Percentiles rank a stretch among this genome's conserved stretches.
Conservation (phyloP, 2,113 vertebrate species). For the Spheniscus mendiculus region DNA sequence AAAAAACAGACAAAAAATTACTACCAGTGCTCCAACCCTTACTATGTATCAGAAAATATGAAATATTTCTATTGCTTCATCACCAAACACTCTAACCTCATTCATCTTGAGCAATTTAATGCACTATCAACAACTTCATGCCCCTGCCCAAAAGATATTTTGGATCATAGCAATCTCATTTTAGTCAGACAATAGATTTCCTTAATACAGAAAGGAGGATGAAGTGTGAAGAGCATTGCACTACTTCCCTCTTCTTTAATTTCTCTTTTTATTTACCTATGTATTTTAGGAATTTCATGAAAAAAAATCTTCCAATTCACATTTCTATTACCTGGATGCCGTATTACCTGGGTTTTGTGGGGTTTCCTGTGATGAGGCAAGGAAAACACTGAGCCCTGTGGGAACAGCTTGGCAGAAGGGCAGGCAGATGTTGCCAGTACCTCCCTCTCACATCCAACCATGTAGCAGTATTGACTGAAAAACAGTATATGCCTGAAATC, state of each 20-base stretch:
- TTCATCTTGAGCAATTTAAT: background rate
- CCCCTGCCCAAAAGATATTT: background rate
- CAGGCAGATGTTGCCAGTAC: background rate
- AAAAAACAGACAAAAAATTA: background rate
- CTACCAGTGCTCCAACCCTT: background rate
- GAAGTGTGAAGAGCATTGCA: background rate
- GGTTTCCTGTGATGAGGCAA: background rate
- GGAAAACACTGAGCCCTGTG: background rate
- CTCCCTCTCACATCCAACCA: background rate
- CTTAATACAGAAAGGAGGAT: background rate
- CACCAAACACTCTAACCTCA: background rate
- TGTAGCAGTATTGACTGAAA: background rate
- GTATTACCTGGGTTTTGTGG: accelerated
- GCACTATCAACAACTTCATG: background rate
- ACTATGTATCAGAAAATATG: background rate
- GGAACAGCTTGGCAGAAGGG: accelerated
- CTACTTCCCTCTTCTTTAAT: too few relatives aligned
- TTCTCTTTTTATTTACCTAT: background rate
- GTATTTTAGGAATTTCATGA: background rate
- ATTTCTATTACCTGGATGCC: too few relatives aligned
- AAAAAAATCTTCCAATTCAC: background rate
- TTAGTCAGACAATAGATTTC: background rate
- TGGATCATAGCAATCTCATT: background rate
- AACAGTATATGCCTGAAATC: background rate
- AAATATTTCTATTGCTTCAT: background rate